phyloP scores from a whole-genome alignment of 92 coral and sea anemone species.

The Zoanthus solanderi region DNA sequence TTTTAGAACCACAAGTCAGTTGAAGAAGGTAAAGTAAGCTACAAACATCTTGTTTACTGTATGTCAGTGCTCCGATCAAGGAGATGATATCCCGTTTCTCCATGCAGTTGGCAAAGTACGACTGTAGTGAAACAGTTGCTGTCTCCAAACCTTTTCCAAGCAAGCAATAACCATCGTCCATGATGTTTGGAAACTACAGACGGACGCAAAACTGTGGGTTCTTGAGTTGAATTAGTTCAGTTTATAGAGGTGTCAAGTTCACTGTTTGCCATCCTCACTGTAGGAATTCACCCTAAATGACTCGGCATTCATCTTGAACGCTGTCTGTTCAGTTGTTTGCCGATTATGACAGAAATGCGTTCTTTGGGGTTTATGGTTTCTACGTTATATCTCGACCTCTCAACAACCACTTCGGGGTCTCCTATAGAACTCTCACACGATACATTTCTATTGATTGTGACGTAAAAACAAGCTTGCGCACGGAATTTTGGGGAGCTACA shows the following conservation, averaged over 20 bases:
- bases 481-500: too few species aligned
- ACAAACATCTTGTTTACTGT: slow-evolving; percentile 1
- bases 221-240: background rate
- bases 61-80: slow-evolving; percentile 24
- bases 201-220: background rate
- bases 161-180: slow-evolving; percentile 9
- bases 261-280: too few species aligned
- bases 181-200: background rate
- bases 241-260: background rate
- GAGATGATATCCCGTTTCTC: background rate
- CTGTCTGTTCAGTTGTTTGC: too few species aligned
- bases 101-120: slow-evolving; percentile 8
- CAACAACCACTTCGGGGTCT: too few species aligned
- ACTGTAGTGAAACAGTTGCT: background rate
- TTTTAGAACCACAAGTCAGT: slow-evolving; percentile 1
- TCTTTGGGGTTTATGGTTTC: too few species aligned
- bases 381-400: too few species aligned
- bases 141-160: background rate
- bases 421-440: too few species aligned
- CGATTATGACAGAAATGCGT: too few species aligned
- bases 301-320: too few species aligned
- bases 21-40: slow-evolving; percentile 24
- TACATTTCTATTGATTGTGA: too few species aligned
- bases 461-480: too few species aligned
- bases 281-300: too few species aligned